phyloP scores from a whole-genome alignment of 35 echinoderm and acorn worm species.

The Lytechinus pictus region DNA sequence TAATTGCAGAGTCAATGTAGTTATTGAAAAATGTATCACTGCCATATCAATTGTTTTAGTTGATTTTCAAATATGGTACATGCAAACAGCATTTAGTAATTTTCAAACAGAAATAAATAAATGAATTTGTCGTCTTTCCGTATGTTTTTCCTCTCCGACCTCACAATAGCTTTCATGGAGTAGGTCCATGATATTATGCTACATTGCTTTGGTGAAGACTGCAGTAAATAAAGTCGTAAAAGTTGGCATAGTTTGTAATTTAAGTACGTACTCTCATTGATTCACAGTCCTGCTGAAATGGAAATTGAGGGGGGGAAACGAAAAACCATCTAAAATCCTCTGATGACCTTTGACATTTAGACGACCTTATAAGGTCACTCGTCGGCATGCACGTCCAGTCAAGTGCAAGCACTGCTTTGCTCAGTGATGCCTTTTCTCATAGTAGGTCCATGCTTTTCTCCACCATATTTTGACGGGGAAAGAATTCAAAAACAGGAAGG shows the following conservation, averaged over 20 bases:
- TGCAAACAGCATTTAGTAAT: no score
- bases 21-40: no score
- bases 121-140: no score
- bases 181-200: no score
- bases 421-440: neutral
- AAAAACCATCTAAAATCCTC: neutral
- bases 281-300: neutral
- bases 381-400: conserved; percentile 20
- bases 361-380: conserved; percentile 19
- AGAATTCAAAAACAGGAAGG: neutral
- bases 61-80: no score
- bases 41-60: no score
- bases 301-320: neutral
- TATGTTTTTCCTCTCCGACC: neutral
- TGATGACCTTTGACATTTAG: conserved; percentile 2
- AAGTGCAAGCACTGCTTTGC: conserved; percentile 18
- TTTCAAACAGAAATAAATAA: no score
- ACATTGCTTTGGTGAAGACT: neutral
- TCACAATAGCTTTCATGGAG: neutral
- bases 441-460: neutral
- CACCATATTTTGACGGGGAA: neutral
- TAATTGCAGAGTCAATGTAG: no score
- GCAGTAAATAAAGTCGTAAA: conserved; percentile 40
- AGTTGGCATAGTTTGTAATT: conserved; percentile 25
- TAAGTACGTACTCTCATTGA: conserved; percentile 8